Base-by-base conservation (phyloP, 2,113 vertebrate species). In the Tyto alba region DNA sequence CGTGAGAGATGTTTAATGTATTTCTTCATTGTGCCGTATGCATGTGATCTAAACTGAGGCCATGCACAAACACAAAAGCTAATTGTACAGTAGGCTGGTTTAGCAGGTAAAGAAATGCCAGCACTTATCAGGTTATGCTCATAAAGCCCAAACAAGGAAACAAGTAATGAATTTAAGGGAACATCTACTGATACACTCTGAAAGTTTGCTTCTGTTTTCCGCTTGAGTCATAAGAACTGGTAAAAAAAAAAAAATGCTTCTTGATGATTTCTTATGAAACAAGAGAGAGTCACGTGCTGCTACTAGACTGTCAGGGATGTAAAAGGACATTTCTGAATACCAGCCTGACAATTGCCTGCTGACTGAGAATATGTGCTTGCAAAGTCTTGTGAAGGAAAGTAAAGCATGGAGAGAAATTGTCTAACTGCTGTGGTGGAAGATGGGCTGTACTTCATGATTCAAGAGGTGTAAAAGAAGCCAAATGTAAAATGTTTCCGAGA, bases 351-450 rank as follows among this genome's bases (percentile, higher is more conserved):
- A 15, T 53, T 57, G 5, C 29, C 45, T 66, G n/a, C 30, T 89
- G 60, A 4, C 40, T 56, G 62, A 40, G 78, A 76, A 21, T 26
- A 36, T 0, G 0, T 34, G 26, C 48, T 66, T 79, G 38, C 27
- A 20, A 38, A 41, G 38, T 40, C 52, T n/a, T 16, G 5, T 48
- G 41, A 73, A 67, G 47, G 50, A 38, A 56, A 53, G 21, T 10
- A 45, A 79, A 85, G 26, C 4, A 3, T 6, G 25, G 62, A 27
- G 36, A 59, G 53, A 34, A 75, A 43, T 4, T 0, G 0, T 22
- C 21, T 55, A 0, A 45, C 7, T 85, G 38, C 68, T 38, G 34
- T 74, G 52, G 20, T 59, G 47, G 21, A 47, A 43, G 75, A 47
- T 86, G 41, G 25, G 38, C 59, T 81, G 34, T 5, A 12, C 32